A percentile compares a stretch with the other conserved stretches of the same genome.
Evolutionary conservation across 1,140 invertebrate species (phyloP).

Genomic region (Drosophila serrata): DNA sequence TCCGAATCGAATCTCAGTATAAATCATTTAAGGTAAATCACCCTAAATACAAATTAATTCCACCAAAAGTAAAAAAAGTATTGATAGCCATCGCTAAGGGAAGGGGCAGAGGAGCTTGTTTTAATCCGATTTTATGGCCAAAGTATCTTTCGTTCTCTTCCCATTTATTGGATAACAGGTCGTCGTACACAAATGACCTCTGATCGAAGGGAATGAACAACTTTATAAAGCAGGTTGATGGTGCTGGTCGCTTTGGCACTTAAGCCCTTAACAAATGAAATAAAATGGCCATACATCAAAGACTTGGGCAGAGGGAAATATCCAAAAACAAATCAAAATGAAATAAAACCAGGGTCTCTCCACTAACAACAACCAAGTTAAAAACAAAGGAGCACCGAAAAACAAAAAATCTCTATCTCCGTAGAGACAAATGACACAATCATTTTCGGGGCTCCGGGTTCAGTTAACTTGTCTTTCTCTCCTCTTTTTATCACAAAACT

Average conservation of each 20-base stretch:
- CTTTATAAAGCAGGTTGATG: constrained; percentile 56
- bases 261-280: constrained; percentile 69
- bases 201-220: constrained; percentile 54
- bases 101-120: too few species aligned
- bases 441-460: constrained; percentile 24
- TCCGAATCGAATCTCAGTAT: constrained; percentile 13
- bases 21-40: constrained; percentile 37
- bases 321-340: constrained; percentile 54
- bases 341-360: constrained; percentile 44
- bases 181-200: constrained; percentile 56
- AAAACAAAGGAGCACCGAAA: constrained; percentile 46
- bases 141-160: constrained; percentile 7
- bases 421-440: constrained; percentile 68
- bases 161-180: constrained; percentile 26
- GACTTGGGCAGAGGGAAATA: constrained; percentile 40
- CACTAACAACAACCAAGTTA: constrained; percentile 17
- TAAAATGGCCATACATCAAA: constrained; percentile 65
- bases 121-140: constrained; percentile 21
- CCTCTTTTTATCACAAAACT: constrained; percentile 23
- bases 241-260: constrained; percentile 44
- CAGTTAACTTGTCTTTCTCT: constrained; percentile 19
- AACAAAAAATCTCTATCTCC: constrained; percentile 5
- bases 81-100: constrained; percentile 29
- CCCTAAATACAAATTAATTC: constrained; percentile 40
- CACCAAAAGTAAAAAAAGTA: constrained; percentile 36